A percentile compares a stretch with the other conserved stretches of the same genome.
Conservation (phyloP, 2,888 invertebrate species). For the Deilephila elpenor region DNA sequence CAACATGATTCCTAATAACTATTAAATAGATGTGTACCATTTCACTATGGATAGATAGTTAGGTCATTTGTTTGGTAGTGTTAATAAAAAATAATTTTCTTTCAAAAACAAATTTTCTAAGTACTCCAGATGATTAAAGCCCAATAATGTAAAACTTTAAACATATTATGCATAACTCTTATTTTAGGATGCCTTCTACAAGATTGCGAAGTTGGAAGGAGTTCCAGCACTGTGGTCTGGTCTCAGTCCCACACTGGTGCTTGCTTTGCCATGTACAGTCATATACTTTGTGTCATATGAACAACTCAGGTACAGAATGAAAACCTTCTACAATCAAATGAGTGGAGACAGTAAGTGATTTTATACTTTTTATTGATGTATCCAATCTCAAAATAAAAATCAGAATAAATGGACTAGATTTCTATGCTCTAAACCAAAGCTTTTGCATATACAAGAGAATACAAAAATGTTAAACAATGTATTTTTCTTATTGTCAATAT, state of each 20-base stretch:
- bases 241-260: conserved; percentile 96
- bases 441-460: too few relatives aligned
- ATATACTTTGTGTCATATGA: conserved; percentile 99
- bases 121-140: not conserved
- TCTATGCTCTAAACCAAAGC: too few relatives aligned
- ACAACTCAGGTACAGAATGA: conserved; percentile 89
- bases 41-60: too few relatives aligned
- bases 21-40: too few relatives aligned
- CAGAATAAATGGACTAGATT: too few relatives aligned
- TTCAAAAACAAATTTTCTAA: too few relatives aligned
- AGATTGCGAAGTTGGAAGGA: conserved; percentile 96
- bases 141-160: not conserved
- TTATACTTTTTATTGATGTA: not conserved
- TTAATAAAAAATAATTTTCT: not conserved
- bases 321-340: conserved; percentile 80
- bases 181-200: conserved; percentile 96
- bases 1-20: too few relatives aligned
- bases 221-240: conserved; percentile 97
- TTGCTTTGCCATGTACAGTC: conserved; percentile 98
- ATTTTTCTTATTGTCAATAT: too few relatives aligned
- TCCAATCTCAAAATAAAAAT: too few relatives aligned
- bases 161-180: not conserved
- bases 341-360: conserved; percentile 66
- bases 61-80: too few relatives aligned
- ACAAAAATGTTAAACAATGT: too few relatives aligned